Conservation (phyloP, 2,888 invertebrate genomes). For the Clunio marinus region DNA sequence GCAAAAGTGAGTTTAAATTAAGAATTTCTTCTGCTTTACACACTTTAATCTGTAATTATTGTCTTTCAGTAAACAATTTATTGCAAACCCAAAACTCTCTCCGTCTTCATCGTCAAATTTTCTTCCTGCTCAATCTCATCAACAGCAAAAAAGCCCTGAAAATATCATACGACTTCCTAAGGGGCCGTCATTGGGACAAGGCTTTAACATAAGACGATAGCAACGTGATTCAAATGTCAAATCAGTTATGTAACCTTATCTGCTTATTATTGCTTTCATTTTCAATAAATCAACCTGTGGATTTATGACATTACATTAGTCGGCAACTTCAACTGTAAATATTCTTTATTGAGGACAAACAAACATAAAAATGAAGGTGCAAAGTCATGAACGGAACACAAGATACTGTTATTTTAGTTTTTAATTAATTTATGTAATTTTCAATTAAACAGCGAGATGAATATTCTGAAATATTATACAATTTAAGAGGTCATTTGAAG, state of each 20-base stretch:
- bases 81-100: not conserved
- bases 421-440: too few relatives aligned
- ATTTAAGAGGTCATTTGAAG: too few relatives aligned
- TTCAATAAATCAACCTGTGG: too few relatives aligned
- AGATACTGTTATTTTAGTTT: too few relatives aligned
- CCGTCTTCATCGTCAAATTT: slow-evolving; percentile 23
- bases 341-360: too few relatives aligned
- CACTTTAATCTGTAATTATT: slow-evolving; percentile 32
- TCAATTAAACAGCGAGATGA: too few relatives aligned
- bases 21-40: too few relatives aligned
- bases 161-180: slow-evolving; percentile 65
- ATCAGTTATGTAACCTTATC: not conserved
- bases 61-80: not conserved
- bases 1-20: slow-evolving; percentile 10
- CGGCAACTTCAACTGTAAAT: not conserved
- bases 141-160: slow-evolving; percentile 43
- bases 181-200: slow-evolving; percentile 74
- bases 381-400: too few relatives aligned
- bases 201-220: slow-evolving; percentile 67
- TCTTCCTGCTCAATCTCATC: slow-evolving; percentile 24
- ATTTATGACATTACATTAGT: not conserved
- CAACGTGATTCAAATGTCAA: slow-evolving; percentile 43
- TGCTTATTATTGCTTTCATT: too few relatives aligned
- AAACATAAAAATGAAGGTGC: too few relatives aligned
- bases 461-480: too few relatives aligned